Evolutionary conservation across 2,113 vertebrate genomes (phyloP).

Genomic region (Ctenomys sociabilis): DNA sequence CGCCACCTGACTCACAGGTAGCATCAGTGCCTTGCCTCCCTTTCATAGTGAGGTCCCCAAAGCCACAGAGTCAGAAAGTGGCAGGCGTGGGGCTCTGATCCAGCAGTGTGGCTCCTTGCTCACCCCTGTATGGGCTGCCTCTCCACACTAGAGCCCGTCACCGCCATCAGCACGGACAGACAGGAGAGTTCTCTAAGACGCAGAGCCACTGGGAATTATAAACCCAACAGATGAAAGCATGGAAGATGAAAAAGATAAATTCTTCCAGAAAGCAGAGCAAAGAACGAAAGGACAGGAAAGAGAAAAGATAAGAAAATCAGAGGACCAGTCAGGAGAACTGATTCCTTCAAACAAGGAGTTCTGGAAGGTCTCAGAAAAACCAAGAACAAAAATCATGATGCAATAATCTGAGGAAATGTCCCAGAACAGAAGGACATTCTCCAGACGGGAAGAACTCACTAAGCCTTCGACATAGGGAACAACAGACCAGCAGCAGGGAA

Average conservation of each 20-base stretch:
- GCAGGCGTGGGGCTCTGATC: background rate
- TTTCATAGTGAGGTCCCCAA: rapidly evolving
- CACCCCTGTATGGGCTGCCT: background rate
- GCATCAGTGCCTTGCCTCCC: rapidly evolving
- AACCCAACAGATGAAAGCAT: background rate
- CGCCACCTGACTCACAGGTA: rapidly evolving
- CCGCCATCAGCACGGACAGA: rapidly evolving
- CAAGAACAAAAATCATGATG: background rate
- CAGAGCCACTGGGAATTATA: background rate
- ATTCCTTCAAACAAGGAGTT: background rate
- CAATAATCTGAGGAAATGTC: background rate
- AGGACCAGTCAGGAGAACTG: background rate
- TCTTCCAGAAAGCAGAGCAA: slow-evolving; percentile 39
- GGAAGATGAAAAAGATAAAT: background rate
- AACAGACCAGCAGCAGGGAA: background rate
- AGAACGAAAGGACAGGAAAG: background rate
- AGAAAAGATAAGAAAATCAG: slow-evolving; percentile 39
- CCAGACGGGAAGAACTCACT: background rate
- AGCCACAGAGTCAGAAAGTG: background rate
- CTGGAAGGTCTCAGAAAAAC: slow-evolving; percentile 45
- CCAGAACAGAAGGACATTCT: background rate
- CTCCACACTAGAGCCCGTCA: background rate
- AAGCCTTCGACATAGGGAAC: background rate
- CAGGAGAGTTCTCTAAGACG: background rate
- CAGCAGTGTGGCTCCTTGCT: background rate